Base-by-base conservation (phyloP, 1,140 invertebrate species). In the Brachystomella parvula region DNA sequence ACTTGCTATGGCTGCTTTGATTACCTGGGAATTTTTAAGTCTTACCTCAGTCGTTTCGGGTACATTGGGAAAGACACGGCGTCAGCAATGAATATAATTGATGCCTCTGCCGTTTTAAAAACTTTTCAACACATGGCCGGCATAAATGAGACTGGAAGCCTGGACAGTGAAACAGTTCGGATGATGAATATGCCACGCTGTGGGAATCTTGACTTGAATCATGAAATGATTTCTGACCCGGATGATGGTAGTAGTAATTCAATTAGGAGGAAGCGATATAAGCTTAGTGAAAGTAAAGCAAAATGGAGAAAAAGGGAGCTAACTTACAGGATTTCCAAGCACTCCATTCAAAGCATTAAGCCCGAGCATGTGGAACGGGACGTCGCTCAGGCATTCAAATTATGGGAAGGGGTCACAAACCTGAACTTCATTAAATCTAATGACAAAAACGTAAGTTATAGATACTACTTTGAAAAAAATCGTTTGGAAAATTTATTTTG, bases 141-240 rank as follows among this genome's bases (percentile, higher is more conserved):
- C 12, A 60, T 60, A 9, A 17, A 17, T 60, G 28, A 60, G 29
- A 29, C 58, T 19, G 58, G 58, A 29, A 24, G 3, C 17, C 58
- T 60, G 6, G 58, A 60, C 28, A 29, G 17, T 24, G 58, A 60
- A 33, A 60, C 58, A 30, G 9, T 60, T 9, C 17, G 31, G 9
- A 60, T 60, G 58, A 60, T 60, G 58, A 60, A 60, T 30, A 33
- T 30, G 58, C 58, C 58, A 15, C 58, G 58, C 17, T 62, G 60
- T 26, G 60, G 60, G 19, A 62, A 62, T 29, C 15, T 31, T 3
- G 60, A 62, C 35, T 15, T 62, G 30, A 26, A 62, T 47, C 30
- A 35, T 3, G 60, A 62, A 47, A 62, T 62, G 60, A 47, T 62
- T 44, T 26, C 60, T 3, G 60, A 62, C 28, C 15, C 35, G 26